phyloP scores from a whole-genome alignment of 2,113 vertebrate genomes.

The Elanus axillaris region DNA sequence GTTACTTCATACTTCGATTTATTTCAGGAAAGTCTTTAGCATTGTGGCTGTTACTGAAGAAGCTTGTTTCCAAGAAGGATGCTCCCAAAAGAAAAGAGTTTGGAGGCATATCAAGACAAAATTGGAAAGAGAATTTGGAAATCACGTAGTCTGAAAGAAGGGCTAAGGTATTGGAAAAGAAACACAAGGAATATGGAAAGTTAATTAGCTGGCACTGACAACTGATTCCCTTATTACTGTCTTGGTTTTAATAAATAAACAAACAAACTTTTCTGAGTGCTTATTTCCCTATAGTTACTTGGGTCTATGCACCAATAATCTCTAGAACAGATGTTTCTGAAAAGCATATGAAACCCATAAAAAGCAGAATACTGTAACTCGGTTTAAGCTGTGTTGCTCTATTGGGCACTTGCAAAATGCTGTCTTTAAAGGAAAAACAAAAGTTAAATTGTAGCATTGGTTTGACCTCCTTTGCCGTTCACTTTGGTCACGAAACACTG shows the following conservation, averaged over 20 bases:
- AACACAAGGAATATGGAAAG: background rate
- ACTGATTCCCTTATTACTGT: background rate
- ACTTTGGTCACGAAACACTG: background rate
- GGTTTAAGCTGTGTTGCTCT: background rate
- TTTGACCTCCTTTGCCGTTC: background rate
- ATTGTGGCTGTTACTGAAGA: background rate
- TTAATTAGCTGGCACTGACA: background rate
- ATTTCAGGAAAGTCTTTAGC: background rate
- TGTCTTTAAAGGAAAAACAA: background rate
- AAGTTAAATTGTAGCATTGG: background rate
- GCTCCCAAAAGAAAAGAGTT: background rate
- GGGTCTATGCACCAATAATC: background rate
- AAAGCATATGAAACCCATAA: background rate
- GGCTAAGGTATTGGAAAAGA: background rate
- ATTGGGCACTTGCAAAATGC: background rate
- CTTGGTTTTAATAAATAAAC: background rate
- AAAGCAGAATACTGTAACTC: background rate
- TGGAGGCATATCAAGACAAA: background rate
- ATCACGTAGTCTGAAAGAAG: background rate
- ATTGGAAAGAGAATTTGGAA: background rate
- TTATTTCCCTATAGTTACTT: background rate
- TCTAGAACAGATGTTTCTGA: background rate
- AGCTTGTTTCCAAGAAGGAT: background rate
- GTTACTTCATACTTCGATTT: background rate
- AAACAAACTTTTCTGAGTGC: background rate